Base-by-base conservation (phyloP, 2,113 vertebrate genomes). In the Candoia aspera region DNA sequence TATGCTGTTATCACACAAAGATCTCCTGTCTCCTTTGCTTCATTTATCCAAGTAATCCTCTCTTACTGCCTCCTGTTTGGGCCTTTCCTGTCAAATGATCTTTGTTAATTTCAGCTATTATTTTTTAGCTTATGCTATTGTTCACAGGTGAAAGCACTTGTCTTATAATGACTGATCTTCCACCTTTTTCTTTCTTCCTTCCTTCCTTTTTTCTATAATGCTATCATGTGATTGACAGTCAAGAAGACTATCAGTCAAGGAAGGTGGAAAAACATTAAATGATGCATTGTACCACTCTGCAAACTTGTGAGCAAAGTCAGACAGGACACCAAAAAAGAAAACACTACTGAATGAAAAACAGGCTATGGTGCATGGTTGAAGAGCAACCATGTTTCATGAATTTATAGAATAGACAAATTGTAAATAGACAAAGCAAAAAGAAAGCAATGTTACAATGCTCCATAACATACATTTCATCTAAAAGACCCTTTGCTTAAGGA, bases 211-310 rank as follows among this genome's bases (percentile, higher is more conserved):
- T 90, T 59, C 94, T 91, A 95, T 93, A 96, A 90, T 90, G n/a
- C 58, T 62, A 57, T 46, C 2, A 85, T 94, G 92, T 96, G 93
- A 97, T 96, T 95, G 94, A 92, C 94, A 94, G 94, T 4, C 91
- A 93, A 96, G 88, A 88, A 93, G 79, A 19, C 93, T 89, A 95
- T 95, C 96, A 92, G 92, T 95, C 95, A 95, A 93, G 94, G 92
- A 93, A 94, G 64, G 94, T 96, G 90, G 93, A 95, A 96, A 92
- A 96, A 64, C 92, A 97, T 95, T 42, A 95, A 97, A 96, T 96
- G 94, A 97, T 95, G 93, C 91, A 95, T 96, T 91, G 92, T 2
- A 0, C 86, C 94, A 68, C 87, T 96, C 91, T 92, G 89, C 91
- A 92, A 95, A 93, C 93, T 62, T 92, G 55, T 90, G 86, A 95